phyloP scores from a whole-genome alignment of 2,888 invertebrate species.

The Baccha elongata region DNA sequence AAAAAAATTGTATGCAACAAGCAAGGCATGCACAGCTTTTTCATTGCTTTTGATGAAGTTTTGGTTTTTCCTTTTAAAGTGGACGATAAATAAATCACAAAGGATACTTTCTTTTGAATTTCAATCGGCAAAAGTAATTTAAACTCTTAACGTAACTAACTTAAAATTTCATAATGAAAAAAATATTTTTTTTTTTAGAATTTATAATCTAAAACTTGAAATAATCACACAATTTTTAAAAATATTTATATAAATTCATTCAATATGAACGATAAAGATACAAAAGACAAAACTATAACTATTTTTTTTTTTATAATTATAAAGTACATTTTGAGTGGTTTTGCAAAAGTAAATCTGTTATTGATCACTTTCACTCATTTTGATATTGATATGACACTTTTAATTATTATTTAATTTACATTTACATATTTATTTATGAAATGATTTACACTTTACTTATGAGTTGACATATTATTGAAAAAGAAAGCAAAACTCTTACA shows the following conservation, averaged over 20 bases:
- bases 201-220: slow-evolving; percentile 12
- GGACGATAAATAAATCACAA: slow-evolving; percentile 15
- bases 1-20: neutral
- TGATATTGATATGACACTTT: slow-evolving; percentile 50
- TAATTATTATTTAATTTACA: slow-evolving; percentile 13
- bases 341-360: too few relatives aligned
- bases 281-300: slow-evolving; percentile 29
- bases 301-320: slow-evolving; percentile 11
- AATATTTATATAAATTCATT: slow-evolving; percentile 57
- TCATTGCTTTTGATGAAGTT: too few relatives aligned
- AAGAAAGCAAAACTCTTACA: neutral
- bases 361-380: too few relatives aligned
- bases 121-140: slow-evolving; percentile 38
- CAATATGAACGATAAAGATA: slow-evolving; percentile 69
- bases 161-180: slow-evolving; percentile 3
- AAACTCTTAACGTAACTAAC: slow-evolving; percentile 16
- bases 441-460: neutral
- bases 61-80: neutral
- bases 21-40: neutral
- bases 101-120: slow-evolving; percentile 3
- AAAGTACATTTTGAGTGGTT: slow-evolving; percentile 10
- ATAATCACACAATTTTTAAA: slow-evolving; percentile 40
- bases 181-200: neutral
- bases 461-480: neutral
- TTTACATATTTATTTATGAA: slow-evolving; percentile 6